phyloP scores from a whole-genome alignment of 2,113 vertebrate species.

The Oreochromis niloticus region DNA sequence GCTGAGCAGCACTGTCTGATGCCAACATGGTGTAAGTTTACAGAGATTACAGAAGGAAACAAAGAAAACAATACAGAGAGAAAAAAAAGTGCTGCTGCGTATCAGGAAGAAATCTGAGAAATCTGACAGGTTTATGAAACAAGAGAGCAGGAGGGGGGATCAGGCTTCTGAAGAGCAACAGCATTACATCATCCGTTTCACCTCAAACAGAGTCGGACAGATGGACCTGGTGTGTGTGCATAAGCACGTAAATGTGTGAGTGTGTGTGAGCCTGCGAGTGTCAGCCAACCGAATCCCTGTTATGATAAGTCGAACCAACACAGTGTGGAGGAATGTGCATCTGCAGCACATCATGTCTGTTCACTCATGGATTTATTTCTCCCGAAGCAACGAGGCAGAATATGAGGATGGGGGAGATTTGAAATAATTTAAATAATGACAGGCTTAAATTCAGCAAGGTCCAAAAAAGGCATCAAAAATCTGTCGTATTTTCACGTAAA shows the following conservation, averaged over 20 bases:
- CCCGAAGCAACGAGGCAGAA: not conserved
- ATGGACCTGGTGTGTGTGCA: slow-evolving; percentile 37
- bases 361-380: not conserved
- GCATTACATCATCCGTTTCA: slow-evolving; percentile 63
- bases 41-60: not conserved
- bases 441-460: not conserved
- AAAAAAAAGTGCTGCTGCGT: not conserved
- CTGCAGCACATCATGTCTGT: slow-evolving; percentile 23
- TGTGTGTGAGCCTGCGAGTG: not conserved
- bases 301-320: slow-evolving; percentile 46
- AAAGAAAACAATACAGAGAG: not conserved
- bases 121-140: not conserved
- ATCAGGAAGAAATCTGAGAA: not conserved
- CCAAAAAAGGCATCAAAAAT: not conserved
- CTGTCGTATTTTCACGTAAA: fast-evolving
- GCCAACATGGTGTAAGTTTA: not conserved
- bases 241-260: slow-evolving; percentile 4
- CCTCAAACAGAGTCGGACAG: slow-evolving; percentile 50
- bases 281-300: slow-evolving; percentile 48
- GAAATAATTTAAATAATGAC: not conserved
- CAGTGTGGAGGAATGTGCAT: slow-evolving; percentile 58
- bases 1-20: not conserved
- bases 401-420: not conserved
- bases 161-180: not conserved
- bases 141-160: not conserved